Evolutionary conservation across 1,140 invertebrate species (phyloP).

Genomic region (Mactra quadrangularis): DNA sequence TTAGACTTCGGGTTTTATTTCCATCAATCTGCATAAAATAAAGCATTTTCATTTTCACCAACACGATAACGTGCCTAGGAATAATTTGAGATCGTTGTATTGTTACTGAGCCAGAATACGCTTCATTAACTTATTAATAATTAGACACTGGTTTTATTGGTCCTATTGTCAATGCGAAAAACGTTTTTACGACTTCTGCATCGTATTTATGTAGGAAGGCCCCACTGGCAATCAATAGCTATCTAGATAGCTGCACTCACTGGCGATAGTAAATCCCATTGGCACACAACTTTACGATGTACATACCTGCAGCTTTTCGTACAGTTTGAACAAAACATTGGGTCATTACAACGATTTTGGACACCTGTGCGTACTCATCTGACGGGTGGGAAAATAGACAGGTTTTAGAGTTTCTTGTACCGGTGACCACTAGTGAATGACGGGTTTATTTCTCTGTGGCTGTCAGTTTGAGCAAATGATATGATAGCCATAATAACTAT

Average conservation of each 20-base stretch:
- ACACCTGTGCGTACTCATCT: constrained; percentile 32
- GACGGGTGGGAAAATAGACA: constrained; percentile 51
- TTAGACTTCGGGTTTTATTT: too few relatives aligned
- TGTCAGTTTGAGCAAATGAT: constrained; percentile 44
- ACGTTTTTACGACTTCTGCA: constrained; percentile 50
- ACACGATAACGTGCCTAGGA: constrained; percentile 40
- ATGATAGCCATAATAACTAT: constrained; percentile 50
- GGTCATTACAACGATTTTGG: constrained; percentile 39
- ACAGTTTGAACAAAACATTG: constrained; percentile 34
- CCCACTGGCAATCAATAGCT: constrained; percentile 43
- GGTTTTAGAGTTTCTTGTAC: constrained; percentile 4
- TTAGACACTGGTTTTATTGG: constrained; percentile 60
- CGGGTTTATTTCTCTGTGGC: constrained; percentile 43
- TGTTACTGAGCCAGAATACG: constrained; percentile 43
- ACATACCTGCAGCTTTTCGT: constrained; percentile 53
- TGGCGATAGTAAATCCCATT: constrained; percentile 13
- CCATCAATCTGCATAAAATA: constrained; percentile 1
- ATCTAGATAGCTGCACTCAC: constrained; percentile 12
- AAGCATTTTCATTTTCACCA: background rate
- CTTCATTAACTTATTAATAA: constrained; percentile 61
- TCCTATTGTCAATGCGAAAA: constrained; percentile 57
- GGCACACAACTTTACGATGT: constrained; percentile 34
- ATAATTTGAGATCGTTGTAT: constrained; percentile 54
- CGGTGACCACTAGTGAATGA: constrained; percentile 24
- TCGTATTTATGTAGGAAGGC: constrained; percentile 42